Percentiles rank a stretch among this genome's conserved stretches.
phyloP scores from a whole-genome alignment of 2,113 vertebrate genomes.

The Muntiacus reevesi region DNA sequence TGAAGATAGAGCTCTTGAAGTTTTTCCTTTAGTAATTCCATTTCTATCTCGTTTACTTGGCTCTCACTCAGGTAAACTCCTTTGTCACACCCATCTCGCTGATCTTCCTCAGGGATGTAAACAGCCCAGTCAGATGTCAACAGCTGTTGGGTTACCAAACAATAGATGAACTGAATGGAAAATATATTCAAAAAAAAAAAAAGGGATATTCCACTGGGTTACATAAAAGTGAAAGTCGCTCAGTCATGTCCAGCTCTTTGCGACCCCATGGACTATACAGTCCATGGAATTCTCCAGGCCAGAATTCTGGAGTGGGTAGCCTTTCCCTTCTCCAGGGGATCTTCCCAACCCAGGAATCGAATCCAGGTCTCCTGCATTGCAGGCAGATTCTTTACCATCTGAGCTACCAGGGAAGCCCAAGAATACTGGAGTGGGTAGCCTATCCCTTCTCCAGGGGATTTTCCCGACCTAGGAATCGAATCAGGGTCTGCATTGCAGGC shows the following conservation, averaged over 20 bases:
- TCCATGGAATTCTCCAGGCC: not conserved
- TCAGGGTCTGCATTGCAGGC: not conserved
- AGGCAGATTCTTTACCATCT: not conserved
- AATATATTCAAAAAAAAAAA: not conserved
- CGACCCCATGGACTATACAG: not conserved
- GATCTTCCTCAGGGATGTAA: slow-evolving; percentile 71
- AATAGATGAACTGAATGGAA: not conserved
- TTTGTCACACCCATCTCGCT: slow-evolving; percentile 60
- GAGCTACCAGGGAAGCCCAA: not conserved
- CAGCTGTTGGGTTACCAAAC: slow-evolving; percentile 49
- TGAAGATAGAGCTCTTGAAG: slow-evolving; percentile 78
- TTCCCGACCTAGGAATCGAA: not conserved
- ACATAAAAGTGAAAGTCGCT: not conserved
- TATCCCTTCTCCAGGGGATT: not conserved
- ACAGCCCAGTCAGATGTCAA: slow-evolving; percentile 76
- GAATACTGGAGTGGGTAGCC: not conserved
- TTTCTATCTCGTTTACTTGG: slow-evolving; percentile 68
- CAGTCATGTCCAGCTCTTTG: not conserved
- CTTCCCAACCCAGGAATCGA: not conserved
- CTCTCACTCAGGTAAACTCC: slow-evolving; percentile 37
- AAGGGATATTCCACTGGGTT: not conserved
- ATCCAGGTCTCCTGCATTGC: not conserved
- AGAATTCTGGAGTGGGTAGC: not conserved
- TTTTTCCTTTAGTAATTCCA: slow-evolving; percentile 82
- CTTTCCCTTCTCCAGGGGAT: not conserved